Conservation (phyloP, 1,140 invertebrate species). For the Plodia interpunctella region DNA sequence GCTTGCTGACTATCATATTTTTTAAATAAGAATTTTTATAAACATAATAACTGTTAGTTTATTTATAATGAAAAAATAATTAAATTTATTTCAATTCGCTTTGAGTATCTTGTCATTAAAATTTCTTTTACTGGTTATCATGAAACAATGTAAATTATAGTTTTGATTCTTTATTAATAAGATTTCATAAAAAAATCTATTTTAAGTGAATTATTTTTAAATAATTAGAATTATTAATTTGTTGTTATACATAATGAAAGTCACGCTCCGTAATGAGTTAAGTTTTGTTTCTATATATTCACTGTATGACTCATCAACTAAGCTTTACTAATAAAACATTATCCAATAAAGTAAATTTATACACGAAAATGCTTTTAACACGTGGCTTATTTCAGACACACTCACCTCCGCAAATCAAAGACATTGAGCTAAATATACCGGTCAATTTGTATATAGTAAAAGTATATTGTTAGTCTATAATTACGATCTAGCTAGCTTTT, state of each 20-base stretch:
- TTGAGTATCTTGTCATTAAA: no score
- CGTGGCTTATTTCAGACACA: constrained; percentile 18
- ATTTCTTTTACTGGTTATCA: no score
- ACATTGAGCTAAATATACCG: constrained; percentile 46
- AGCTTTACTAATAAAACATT: constrained; percentile 2
- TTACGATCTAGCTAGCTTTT: constrained; percentile 48
- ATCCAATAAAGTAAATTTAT: neutral
- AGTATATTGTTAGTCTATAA: constrained; percentile 20
- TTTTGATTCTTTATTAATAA: no score
- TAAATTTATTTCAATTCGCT: no score
- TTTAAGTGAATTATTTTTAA: no score
- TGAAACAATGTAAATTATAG: no score
- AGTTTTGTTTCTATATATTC: neutral
- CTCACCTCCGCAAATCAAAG: constrained; percentile 71
- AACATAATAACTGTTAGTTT: no score
- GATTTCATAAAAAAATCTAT: no score
- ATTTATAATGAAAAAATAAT: no score
- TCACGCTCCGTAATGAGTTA: neutral
- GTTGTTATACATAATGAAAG: neutral
- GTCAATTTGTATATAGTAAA: constrained; percentile 24
- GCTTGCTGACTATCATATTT: no score
- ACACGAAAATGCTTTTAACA: neutral
- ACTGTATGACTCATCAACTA: neutral
- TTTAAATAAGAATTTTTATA: no score
- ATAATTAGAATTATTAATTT: no score